These are phyloP conservation scores for Chrysemys picta DNA, from an alignment of 2,113 vertebrate species.

Conservation along the genomic window DNA sequence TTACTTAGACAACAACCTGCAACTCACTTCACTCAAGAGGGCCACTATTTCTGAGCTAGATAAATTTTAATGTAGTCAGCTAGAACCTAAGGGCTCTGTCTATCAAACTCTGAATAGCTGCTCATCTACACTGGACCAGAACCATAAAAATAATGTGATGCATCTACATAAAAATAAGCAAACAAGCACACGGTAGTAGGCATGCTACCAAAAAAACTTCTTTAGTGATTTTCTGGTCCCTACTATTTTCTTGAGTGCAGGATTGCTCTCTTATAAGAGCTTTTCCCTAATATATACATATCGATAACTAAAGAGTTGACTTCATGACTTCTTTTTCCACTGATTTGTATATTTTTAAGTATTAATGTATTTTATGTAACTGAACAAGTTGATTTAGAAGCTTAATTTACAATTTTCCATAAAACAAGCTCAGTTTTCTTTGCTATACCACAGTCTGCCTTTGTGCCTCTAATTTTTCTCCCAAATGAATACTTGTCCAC, in stretches of 20 bases:
- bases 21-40: background rate
- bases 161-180: background rate
- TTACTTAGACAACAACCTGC: background rate
- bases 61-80: background rate
- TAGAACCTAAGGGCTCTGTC: background rate
- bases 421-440: slow-evolving; percentile 33
- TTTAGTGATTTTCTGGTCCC: background rate
- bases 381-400: slow-evolving; percentile 38
- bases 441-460: slow-evolving; percentile 9
- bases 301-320: background rate
- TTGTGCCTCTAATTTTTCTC: background rate
- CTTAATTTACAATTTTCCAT: slow-evolving; percentile 12
- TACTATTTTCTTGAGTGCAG: background rate
- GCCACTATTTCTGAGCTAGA: background rate
- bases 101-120: background rate
- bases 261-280: background rate
- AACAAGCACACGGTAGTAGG: background rate
- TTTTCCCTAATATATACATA: background rate
- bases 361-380: slow-evolving; percentile 23
- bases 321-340: background rate
- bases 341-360: background rate
- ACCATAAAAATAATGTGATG: background rate
- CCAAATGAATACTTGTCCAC: slow-evolving; percentile 25
- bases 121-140: background rate
- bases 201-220: background rate